These are phyloP conservation scores for Taeniopygia guttata DNA, from an alignment of 2,797 vertebrate genomes.

Conservation along the genomic window DNA sequence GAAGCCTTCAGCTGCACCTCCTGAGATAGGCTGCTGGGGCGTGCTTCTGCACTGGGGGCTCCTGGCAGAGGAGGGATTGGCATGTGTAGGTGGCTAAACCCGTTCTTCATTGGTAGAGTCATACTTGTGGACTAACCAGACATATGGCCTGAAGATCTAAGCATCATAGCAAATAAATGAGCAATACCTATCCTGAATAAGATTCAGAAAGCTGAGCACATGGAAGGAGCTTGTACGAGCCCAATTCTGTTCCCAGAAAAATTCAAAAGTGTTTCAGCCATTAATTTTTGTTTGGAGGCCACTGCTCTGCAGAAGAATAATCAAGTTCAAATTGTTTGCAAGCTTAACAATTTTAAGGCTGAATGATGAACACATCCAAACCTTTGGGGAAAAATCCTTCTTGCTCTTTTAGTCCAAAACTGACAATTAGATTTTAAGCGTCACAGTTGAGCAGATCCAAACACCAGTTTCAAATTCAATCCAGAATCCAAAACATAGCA, in stretches of 20 bases:
- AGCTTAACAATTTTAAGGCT: slow-evolving; percentile 54
- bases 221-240: not conserved
- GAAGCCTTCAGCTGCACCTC: not conserved
- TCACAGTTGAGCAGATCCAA: slow-evolving; percentile 55
- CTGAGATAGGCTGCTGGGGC: rapidly evolving
- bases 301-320: slow-evolving; percentile 35
- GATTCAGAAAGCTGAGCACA: not conserved
- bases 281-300: slow-evolving; percentile 25
- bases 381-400: slow-evolving; percentile 52
- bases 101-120: not conserved
- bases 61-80: not conserved
- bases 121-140: not conserved
- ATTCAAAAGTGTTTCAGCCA: not conserved
- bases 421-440: slow-evolving; percentile 64
- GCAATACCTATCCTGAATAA: not conserved
- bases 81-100: rapidly evolving
- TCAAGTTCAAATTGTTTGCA: slow-evolving; percentile 61
- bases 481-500: slow-evolving; percentile 53
- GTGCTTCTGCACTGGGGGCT: rapidly evolving
- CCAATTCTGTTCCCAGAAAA: not conserved
- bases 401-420: slow-evolving; percentile 62
- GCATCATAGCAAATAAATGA: not conserved
- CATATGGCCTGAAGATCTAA: not conserved
- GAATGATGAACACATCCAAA: slow-evolving; percentile 60
- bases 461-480: slow-evolving; percentile 49